A percentile compares a stretch with the other conserved stretches of the same genome.
Evolutionary conservation across 2,113 vertebrate species (phyloP).

Genomic region (Pao palembangensis): DNA sequence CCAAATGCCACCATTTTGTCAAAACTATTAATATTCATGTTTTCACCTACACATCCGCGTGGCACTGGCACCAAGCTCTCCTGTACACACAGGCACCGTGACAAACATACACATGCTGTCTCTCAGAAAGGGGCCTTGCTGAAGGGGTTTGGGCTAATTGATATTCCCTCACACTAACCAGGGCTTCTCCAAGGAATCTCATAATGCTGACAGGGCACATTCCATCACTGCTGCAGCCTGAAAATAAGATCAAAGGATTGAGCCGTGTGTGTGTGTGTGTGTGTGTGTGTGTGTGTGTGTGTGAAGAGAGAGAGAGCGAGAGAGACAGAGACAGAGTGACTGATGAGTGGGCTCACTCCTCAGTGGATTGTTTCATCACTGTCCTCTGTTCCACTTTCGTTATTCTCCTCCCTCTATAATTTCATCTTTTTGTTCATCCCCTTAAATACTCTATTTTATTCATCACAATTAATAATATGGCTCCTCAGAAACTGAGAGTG

Average conservation of each 20-base stretch:
- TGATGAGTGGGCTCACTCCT: slow-evolving; percentile 32
- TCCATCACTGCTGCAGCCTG: slow-evolving; percentile 65
- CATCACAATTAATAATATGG: not conserved
- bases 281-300: slow-evolving; percentile 14
- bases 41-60: slow-evolving; percentile 11
- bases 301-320: slow-evolving; percentile 2
- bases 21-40: slow-evolving; percentile 50
- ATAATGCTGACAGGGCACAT: slow-evolving; percentile 71
- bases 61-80: no score
- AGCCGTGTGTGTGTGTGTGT: slow-evolving; percentile 28
- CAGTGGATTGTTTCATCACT: slow-evolving; percentile 19
- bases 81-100: slow-evolving; percentile 1
- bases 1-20: slow-evolving; percentile 27
- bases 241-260: slow-evolving; percentile 68
- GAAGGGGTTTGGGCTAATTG: slow-evolving; percentile 61
- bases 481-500: no score
- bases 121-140: slow-evolving; percentile 32
- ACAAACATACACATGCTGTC: slow-evolving; percentile 2
- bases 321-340: slow-evolving; percentile 4
- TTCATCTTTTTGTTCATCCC: not conserved
- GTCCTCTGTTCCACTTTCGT: not conserved
- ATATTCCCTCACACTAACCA: slow-evolving; percentile 68
- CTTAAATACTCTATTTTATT: slow-evolving; percentile 3
- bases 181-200: slow-evolving; percentile 69
- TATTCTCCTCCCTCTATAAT: not conserved